These are phyloP conservation scores for Bruchidius siliquastri DNA, from an alignment of 2,888 invertebrate genomes.

Conservation along the genomic window DNA sequence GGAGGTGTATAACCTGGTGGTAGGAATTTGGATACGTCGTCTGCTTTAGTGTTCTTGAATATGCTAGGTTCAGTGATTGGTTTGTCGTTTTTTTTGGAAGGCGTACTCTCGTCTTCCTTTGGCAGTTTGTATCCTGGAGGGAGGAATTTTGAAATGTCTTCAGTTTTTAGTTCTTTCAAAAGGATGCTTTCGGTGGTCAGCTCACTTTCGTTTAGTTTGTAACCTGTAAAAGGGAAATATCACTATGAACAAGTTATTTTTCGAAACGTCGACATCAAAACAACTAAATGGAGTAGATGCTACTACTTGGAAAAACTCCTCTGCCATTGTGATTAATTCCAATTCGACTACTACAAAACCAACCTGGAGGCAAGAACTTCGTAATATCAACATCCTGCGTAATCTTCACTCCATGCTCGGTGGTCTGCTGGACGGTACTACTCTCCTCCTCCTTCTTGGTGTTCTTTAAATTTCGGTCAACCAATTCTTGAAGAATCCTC, in stretches of 20 bases:
- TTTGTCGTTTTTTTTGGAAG: constrained; percentile 2
- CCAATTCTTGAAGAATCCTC: constrained; percentile 28
- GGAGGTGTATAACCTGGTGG: constrained; percentile 9
- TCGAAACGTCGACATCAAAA: no score
- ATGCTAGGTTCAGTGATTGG: constrained; percentile 29
- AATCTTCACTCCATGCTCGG: constrained; percentile 18
- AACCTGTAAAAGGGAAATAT: not conserved
- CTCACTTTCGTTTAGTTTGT: not conserved
- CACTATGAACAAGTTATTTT: no score
- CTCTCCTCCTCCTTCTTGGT: not conserved
- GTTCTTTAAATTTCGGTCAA: constrained; percentile 17
- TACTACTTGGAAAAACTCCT: no score
- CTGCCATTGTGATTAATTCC: no score
- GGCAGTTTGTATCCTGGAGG: constrained; percentile 7
- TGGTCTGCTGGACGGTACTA: constrained; percentile 5
- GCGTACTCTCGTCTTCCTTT: not conserved
- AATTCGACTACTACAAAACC: no score
- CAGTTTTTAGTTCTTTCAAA: not conserved
- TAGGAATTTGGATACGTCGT: constrained; percentile 16
- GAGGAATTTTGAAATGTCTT: constrained; percentile 6
- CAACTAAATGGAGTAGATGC: no score
- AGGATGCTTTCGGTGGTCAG: constrained; percentile 2
- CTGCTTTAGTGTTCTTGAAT: constrained; percentile 12
- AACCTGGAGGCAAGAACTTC: constrained; percentile 5
- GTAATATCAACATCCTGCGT: constrained; percentile 2